Evolutionary conservation across 2,888 invertebrate species (phyloP), one percentile per base, ranked within the genome.

Genomic region (Pharmacophagus antenor): DNA sequence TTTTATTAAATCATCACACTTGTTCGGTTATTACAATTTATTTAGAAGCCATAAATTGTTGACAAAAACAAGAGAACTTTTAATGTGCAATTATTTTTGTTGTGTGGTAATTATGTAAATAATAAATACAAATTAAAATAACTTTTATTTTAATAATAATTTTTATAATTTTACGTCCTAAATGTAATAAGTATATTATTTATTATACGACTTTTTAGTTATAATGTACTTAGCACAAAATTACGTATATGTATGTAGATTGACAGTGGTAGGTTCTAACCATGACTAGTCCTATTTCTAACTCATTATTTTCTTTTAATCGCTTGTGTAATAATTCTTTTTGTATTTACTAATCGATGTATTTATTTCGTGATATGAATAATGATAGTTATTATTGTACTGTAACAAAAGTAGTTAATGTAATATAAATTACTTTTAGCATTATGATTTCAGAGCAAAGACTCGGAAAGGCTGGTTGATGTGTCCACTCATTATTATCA

Each of bases 381-480:
- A 70, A 66, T 62, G 64, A 71, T 66, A 61, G 67, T 66, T 76
- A 72, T 73, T 75, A 72, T 73, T 76, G 76, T 78, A 73, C 80
- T 77, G 73, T 80, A 84, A 74, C 63, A 58, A 74, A 80, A 80
- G 76, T 69, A 70, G 70, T 18, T 44, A 44, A 20, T 44, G 18
- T 74, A 67, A 75, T 64, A 67, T 61, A 69, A 67, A 73, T 67
- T 82, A 80, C 74, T 79, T 76, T 63, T 81, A 79, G 56, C 18
- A 49, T 42, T 60, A 74, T 76, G 58, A 71, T 72, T 75, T 74
- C 70, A 72, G 82, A 81, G 83, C 74, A 75, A 73, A 73, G 78
- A 72, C 80, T 82, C 82, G 63, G 67, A 64, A 82, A 79, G 88
- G 88, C 88, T 89, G 89, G 88, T 89, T 87, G 80, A 84, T 74